Evolutionary conservation across 2,113 vertebrate species (phyloP).

Genomic region (Daubentonia madagascariensis): DNA sequence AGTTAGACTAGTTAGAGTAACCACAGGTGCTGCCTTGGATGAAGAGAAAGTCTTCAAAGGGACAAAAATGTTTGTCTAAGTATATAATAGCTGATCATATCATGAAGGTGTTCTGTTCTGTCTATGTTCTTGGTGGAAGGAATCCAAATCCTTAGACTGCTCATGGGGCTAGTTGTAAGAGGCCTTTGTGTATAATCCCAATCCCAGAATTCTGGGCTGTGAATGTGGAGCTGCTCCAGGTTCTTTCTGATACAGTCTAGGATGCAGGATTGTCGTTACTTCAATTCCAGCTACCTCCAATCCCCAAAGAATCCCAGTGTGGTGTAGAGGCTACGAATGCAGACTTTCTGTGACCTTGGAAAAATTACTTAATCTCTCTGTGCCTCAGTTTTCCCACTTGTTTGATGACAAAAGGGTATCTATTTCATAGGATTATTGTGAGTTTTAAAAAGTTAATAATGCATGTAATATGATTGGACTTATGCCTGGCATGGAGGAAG

Average conservation of each 20-base stretch:
- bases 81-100: neutral
- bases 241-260: neutral
- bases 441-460: neutral
- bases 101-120: neutral
- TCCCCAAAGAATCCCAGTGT: neutral
- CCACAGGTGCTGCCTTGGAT: neutral
- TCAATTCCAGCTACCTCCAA: neutral
- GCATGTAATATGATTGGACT: neutral
- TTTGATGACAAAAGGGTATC: neutral
- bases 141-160: neutral
- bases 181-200: neutral
- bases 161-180: neutral
- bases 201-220: neutral
- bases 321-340: neutral
- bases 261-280: neutral
- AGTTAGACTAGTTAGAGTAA: neutral
- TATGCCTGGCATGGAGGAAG: neutral
- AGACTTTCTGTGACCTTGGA: neutral
- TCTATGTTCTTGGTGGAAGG: neutral
- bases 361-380: neutral
- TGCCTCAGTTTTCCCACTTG: neutral
- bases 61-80: neutral
- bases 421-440: neutral
- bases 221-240: neutral
- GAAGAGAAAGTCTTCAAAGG: neutral